Percentiles rank a stretch among this genome's conserved stretches.
Evolutionary conservation across 23 tunicate genomes (phyloP).

Genomic region (Aplidium turbinatum): DNA sequence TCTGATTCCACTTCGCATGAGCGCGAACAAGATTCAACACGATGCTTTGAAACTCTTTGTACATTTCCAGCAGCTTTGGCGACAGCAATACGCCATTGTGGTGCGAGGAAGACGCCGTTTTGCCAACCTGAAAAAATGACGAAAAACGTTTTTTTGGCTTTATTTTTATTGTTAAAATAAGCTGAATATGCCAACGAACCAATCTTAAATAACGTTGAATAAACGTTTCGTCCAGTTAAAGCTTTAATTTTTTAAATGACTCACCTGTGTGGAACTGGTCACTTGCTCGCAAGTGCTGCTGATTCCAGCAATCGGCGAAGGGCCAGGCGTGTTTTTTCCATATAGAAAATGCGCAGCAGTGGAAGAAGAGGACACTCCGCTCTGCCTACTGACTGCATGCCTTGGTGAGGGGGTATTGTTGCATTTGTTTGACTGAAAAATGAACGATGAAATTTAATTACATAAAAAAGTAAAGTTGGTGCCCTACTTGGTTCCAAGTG

Average conservation of each 20-base stretch:
- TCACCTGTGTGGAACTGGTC: constrained; percentile 81
- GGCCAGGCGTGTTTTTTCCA: constrained; percentile 58
- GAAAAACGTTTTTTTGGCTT: no score
- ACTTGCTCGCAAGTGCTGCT: constrained; percentile 56
- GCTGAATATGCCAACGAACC: no score
- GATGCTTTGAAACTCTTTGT: constrained; percentile 64
- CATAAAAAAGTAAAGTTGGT: no score
- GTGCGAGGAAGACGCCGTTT: constrained; percentile 63
- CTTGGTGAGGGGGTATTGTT: constrained; percentile 60
- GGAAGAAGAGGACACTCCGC: constrained; percentile 64
- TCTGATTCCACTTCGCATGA: constrained; percentile 77
- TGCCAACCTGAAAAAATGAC: no score
- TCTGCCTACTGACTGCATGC: constrained; percentile 38
- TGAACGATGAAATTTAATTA: no score
- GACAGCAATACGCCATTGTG: constrained; percentile 44
- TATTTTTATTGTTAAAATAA: no score
- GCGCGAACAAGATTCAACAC: constrained; percentile 63
- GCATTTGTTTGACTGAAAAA: constrained; percentile 34
- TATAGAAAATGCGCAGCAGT: constrained; percentile 84
- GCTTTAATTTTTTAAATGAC: no score
- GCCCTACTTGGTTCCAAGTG: no score
- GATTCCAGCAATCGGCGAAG: constrained; percentile 47
- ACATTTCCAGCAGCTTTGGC: constrained; percentile 53
- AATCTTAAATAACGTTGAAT: no score
- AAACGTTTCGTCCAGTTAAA: no score